Conservation (phyloP, 2,113 vertebrate genomes). For the Pavo muticus region DNA sequence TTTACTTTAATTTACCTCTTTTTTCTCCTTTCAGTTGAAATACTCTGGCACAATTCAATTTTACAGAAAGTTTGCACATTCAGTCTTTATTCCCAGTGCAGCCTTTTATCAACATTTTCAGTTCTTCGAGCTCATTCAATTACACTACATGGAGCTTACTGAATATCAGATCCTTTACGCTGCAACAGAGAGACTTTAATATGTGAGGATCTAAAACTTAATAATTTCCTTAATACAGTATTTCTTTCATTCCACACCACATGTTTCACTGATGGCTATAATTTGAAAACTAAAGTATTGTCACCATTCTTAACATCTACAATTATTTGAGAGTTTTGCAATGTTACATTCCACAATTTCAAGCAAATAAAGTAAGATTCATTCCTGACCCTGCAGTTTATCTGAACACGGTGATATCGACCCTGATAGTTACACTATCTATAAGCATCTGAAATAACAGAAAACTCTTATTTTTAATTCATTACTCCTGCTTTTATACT, state of each 20-base stretch:
- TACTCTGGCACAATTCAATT: neutral
- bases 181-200: conserved; percentile 4
- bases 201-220: neutral
- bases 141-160: neutral
- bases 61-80: conserved; percentile 7
- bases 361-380: neutral
- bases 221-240: neutral
- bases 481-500: neutral
- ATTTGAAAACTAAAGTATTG: neutral
- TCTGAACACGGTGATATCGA: accelerated
- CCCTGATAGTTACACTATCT: neutral
- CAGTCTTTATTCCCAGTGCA: neutral
- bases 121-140: conserved; percentile 14
- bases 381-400: neutral
- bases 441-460: neutral
- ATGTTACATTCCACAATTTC: neutral
- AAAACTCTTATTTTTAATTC: neutral
- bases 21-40: neutral
- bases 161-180: neutral
- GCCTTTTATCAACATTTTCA: conserved; percentile 16
- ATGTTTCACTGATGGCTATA: neutral
- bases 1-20: neutral
- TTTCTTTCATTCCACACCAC: neutral
- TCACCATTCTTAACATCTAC: neutral
- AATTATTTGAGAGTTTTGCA: conserved; percentile 11